Evolutionary conservation across 1,140 invertebrate genomes (phyloP), one percentile per base, ranked within the genome.

Genomic region (Drosophila lini): DNA sequence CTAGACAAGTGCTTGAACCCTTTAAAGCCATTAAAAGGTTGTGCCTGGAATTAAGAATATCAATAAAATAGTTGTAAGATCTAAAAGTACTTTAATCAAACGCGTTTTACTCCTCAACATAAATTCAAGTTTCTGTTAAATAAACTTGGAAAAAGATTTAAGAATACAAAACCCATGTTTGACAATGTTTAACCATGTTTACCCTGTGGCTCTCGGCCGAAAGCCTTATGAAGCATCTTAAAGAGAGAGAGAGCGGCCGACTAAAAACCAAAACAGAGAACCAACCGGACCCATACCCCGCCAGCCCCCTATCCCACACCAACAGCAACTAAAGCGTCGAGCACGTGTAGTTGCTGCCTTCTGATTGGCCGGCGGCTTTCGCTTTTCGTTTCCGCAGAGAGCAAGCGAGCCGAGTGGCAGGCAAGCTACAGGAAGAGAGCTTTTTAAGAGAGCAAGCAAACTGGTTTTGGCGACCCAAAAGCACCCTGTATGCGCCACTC

Each of bases 261-360:
- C 28, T 45, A 40, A 82, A 63, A 90, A 91, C 69, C 89, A 91
- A 90, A 91, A 91, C 89, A 91, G 90, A 91, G 81, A 90, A 70
- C 52, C 34, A 19, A 8, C 36, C 15, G 11, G 25, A 42, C 55
- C 32, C 38, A 8, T 11, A 3, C 32, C 40, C 13, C 64, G 10
- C 13, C 3, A 1, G 15, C 16, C 36, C 70, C 28, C 41, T 15
- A 5, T 15, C 1, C 40, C 44, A 3, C 13, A 7, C 3, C 41
- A 25, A 7, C 11, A 5, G 41, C 58, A 25, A 34, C 63, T 31
- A 62, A 38, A 81, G 47, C 61, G 28, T 25, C 57, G 67, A 91
- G 84, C 90, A 91, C 90, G 90, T 91, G 83, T 90, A 83, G 25
- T 83, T 91, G 38, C 44, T 22, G 22, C 22, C 11, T n/a, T 74